Base-by-base conservation (phyloP, 2,113 vertebrate species). In the Cyprichromis sp. region DNA sequence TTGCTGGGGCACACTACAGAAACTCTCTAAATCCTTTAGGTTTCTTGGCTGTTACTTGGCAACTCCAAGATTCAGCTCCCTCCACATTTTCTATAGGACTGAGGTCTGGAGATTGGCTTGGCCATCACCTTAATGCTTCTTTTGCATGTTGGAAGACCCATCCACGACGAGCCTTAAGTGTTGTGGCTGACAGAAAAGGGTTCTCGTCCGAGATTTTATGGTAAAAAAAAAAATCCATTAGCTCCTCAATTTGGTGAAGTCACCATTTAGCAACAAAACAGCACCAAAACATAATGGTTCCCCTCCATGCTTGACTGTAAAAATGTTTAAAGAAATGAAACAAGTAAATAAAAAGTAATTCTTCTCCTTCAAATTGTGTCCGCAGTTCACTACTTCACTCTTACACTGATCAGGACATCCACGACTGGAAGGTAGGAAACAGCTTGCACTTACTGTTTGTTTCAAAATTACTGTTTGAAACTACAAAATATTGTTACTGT, bases 371-470 rank as follows among this genome's bases (percentile, higher is more conserved):
- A 55, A 38, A 13, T 29, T 87, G n/a, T 91, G 17, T 86, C 55
- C 29, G 73, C 86, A 93, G 87, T 59, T 87, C 87, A 12, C 26
- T 95, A 59, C 8, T 90, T 8, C 1, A 66, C 0, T 38, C 7
- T 3, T 26, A 73, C 31, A 85, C 36, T 8, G 7, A 61, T 2
- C n/a, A 86, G 19, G 85, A 91, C 9, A 89, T n/a, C 10, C 6
- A 3, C 1, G 47, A 68, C 68, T 95, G 94, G 93, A 83, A 79
- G 73, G 93, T 94, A 87, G 13, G 80, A 63, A 29, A 16, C 34
- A 21, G 21, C 26, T 52, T 63, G 59, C 59, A 63, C 31, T 63
- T 63, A 63, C 34, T 2, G 6, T 59, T 34, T 34, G 29, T 52
- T 52, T 52, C n/a, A 68, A 40, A 68, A 68, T 21, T 9, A 71